A percentile compares a stretch with the other conserved stretches of the same genome.
These are phyloP conservation scores for Cirrhinus mrigala DNA, from an alignment of 2,797 vertebrate genomes.

Conservation along the genomic window DNA sequence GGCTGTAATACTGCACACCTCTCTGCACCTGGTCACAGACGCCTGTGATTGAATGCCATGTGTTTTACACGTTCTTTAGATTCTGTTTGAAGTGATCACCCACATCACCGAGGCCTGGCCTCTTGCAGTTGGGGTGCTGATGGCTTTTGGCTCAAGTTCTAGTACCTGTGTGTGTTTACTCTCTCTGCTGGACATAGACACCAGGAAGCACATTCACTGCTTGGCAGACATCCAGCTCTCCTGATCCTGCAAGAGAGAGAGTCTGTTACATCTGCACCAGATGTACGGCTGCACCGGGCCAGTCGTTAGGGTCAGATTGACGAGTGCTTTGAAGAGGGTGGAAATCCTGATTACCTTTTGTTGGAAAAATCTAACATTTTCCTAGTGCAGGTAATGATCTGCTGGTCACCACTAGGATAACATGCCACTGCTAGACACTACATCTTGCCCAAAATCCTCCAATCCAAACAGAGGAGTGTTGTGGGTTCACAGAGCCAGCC, in stretches of 20 bases:
- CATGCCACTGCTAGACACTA: slow-evolving; percentile 73
- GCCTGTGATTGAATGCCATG: slow-evolving; percentile 52
- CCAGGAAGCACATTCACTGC: slow-evolving; percentile 54
- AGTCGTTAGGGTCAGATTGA: slow-evolving; percentile 65
- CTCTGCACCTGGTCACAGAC: slow-evolving; percentile 44
- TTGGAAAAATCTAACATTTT: slow-evolving; percentile 63
- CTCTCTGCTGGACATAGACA: slow-evolving; percentile 41
- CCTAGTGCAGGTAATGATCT: slow-evolving; percentile 71
- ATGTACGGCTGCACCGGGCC: slow-evolving; percentile 54
- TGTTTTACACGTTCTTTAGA: slow-evolving; percentile 63
- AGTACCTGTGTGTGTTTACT: slow-evolving; percentile 57
- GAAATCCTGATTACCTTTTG: slow-evolving; percentile 72
- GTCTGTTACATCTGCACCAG: slow-evolving; percentile 67
- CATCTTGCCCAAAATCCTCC: slow-evolving; percentile 1
- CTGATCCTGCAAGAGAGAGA: slow-evolving; percentile 50
- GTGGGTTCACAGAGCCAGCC: slow-evolving; percentile 68
- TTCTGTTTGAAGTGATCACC: slow-evolving; percentile 66
- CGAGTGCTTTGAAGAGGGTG: slow-evolving; percentile 64
- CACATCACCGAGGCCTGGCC: slow-evolving; percentile 59
- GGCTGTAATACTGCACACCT: slow-evolving; percentile 37
- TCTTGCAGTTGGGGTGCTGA: slow-evolving; percentile 67
- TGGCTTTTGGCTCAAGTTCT: slow-evolving; percentile 61
- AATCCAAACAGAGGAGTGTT: slow-evolving; percentile 66
- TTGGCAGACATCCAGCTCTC: slow-evolving; percentile 60
- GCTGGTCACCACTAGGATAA: slow-evolving; percentile 68